Base-by-base conservation (phyloP, 2,888 invertebrate species). In the Notocelia uddmanniana region DNA sequence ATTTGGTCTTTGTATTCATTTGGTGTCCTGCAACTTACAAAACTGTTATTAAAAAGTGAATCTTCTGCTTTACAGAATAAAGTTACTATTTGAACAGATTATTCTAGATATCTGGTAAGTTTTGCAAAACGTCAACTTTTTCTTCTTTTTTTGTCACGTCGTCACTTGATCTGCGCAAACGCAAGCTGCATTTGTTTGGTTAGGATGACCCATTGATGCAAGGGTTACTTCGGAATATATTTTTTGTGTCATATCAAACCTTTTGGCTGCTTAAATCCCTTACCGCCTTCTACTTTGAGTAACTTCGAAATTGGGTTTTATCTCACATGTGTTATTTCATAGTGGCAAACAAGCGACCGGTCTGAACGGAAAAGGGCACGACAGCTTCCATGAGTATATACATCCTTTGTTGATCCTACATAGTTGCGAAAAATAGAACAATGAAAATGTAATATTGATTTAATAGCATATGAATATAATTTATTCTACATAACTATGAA, bases 161-260 rank as follows among this genome's bases (percentile, higher is more conserved):
- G 50, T 54, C 64, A 64, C 52, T 21, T 54, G 52, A 52, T 60
- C 45, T 45, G 50, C 52, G 23, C 8, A n/a, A n/a, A 21, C 54
- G 23, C 64, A 64, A 64, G 64, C 64, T 64, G 64, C 52, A 5
- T 34, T 52, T 64, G 37, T 52, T 64, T 55, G 26, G 26, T 21
- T 64, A 64, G 64, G 64, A 54, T 64, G 64, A 64, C 52, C 64
- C 37, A 64, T 21, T 64, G 64, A 64, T 64, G 64, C 64, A 64
- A 64, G 64, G 64, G 64, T 64, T 55, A 26, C 26, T 64, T 54
- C 15, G 37, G 23, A 37, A 19, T 19, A 18, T 18, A 52, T 23
- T 64, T 59, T 64, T 64, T 64, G 34, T 34, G 50, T 31, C 50
- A 3, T 62, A 59, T 18, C 45, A 26, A 26, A n/a, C 3, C 15